Percentiles rank a stretch among this genome's conserved stretches.
phyloP scores from a whole-genome alignment of 2,797 vertebrate genomes.

The Falco peregrinus region DNA sequence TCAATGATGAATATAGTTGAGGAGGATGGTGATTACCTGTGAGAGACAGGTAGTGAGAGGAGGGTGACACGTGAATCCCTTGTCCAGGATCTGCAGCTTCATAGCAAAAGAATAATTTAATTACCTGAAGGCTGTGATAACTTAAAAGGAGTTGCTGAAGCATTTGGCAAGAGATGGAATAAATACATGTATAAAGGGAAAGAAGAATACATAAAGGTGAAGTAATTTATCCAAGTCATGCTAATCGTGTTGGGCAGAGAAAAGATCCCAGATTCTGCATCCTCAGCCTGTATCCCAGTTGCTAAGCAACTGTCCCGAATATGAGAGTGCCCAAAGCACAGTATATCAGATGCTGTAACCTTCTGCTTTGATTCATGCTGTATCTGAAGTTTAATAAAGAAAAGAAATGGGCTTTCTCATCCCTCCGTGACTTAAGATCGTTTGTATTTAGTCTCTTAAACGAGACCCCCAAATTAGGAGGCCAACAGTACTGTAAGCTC shows the following conservation, averaged over 20 bases:
- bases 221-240: slow-evolving; percentile 50
- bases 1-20: not conserved
- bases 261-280: slow-evolving; percentile 37
- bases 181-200: slow-evolving; percentile 3
- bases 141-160: not conserved
- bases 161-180: not conserved
- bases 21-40: not conserved
- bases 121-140: not conserved
- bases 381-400: not conserved
- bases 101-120: not conserved
- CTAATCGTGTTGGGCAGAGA: slow-evolving; percentile 36
- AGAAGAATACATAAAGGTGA: slow-evolving; percentile 15
- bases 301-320: slow-evolving; percentile 59
- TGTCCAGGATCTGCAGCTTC: not conserved
- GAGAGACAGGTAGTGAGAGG: not conserved
- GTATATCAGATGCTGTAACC: slow-evolving; percentile 28
- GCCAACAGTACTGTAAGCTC: not conserved
- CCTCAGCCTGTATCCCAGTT: slow-evolving; percentile 42
- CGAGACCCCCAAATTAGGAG: not conserved
- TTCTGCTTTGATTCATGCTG: not conserved
- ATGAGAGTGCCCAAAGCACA: slow-evolving; percentile 36
- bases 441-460: not conserved
- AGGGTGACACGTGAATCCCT: not conserved
- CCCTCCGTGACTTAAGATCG: not conserved
- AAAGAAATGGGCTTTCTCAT: not conserved